These are phyloP conservation scores for Gephyroberyx darwinii DNA, from an alignment of 2,797 vertebrate species.

Conservation along the genomic window DNA sequence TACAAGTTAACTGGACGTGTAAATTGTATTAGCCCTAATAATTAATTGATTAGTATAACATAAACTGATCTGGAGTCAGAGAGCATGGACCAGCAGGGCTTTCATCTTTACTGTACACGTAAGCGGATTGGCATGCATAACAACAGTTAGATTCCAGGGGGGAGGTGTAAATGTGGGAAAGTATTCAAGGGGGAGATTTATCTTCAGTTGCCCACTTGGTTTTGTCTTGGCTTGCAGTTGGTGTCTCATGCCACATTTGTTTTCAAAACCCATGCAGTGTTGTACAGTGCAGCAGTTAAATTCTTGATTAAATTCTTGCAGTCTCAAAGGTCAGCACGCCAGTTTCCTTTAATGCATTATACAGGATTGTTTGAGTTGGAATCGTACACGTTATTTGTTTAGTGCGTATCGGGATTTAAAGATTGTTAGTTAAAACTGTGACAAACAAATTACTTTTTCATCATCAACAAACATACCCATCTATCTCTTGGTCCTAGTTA, in stretches of 20 bases:
- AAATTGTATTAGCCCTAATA: slow-evolving; percentile 23
- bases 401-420: slow-evolving; percentile 14
- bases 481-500: background rate
- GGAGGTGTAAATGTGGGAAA: slow-evolving; percentile 74
- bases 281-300: background rate
- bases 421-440: slow-evolving; percentile 8
- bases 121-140: slow-evolving; percentile 54
- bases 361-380: slow-evolving; percentile 3
- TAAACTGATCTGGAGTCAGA: slow-evolving; percentile 49
- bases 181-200: slow-evolving; percentile 71
- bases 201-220: slow-evolving; percentile 57
- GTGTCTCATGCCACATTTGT: slow-evolving; percentile 63
- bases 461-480: slow-evolving; percentile 16
- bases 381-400: slow-evolving; percentile 30
- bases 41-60: slow-evolving; percentile 27
- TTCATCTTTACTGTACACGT: slow-evolving; percentile 53
- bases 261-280: slow-evolving; percentile 43
- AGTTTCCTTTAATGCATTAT: slow-evolving; percentile 28
- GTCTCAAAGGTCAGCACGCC: background rate
- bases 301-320: slow-evolving; percentile 22
- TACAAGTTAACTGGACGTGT: slow-evolving; percentile 22
- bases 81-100: slow-evolving; percentile 53
- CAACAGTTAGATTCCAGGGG: slow-evolving; percentile 58
- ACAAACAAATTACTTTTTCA: background rate
- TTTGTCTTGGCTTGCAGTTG: slow-evolving; percentile 62